Percentiles rank a stretch among this genome's conserved stretches.
Evolutionary conservation across 2,888 invertebrate species (phyloP).

Genomic region (Plagiodera versicolora): DNA sequence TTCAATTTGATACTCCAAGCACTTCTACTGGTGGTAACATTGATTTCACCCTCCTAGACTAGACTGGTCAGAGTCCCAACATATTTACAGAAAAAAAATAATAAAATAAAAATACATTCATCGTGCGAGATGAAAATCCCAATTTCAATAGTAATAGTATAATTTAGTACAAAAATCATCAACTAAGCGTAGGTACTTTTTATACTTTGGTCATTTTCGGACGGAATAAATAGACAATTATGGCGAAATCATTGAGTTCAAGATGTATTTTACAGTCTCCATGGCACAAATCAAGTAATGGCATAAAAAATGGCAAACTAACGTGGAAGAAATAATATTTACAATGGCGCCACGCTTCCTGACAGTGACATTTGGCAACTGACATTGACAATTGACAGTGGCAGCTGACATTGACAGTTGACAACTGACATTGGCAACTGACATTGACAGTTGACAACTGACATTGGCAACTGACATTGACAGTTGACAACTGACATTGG

Average conservation of each 20-base stretch:
- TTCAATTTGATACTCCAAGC: constrained; percentile 7
- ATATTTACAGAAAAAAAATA: constrained; percentile 21
- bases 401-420: too few relatives aligned
- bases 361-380: too few relatives aligned
- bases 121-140: too few relatives aligned
- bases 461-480: too few relatives aligned
- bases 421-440: too few relatives aligned
- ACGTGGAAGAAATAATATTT: too few relatives aligned
- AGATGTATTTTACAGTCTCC: constrained; percentile 26
- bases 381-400: too few relatives aligned
- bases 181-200: constrained; percentile 34
- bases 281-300: constrained; percentile 18
- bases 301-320: constrained; percentile 1
- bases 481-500: too few relatives aligned
- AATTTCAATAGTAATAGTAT: background rate
- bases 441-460: too few relatives aligned
- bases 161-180: constrained; percentile 16
- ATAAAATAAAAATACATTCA: too few relatives aligned
- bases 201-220: constrained; percentile 39
- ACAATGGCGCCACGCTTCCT: background rate
- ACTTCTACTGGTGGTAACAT: constrained; percentile 14
- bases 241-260: constrained; percentile 31
- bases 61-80: constrained; percentile 27
- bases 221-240: constrained; percentile 32
- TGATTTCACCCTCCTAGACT: constrained; percentile 16